A percentile compares a stretch with the other conserved stretches of the same genome.
Conservation (phyloP, 2,888 invertebrate genomes). For the Willowsia nigromaculata region DNA sequence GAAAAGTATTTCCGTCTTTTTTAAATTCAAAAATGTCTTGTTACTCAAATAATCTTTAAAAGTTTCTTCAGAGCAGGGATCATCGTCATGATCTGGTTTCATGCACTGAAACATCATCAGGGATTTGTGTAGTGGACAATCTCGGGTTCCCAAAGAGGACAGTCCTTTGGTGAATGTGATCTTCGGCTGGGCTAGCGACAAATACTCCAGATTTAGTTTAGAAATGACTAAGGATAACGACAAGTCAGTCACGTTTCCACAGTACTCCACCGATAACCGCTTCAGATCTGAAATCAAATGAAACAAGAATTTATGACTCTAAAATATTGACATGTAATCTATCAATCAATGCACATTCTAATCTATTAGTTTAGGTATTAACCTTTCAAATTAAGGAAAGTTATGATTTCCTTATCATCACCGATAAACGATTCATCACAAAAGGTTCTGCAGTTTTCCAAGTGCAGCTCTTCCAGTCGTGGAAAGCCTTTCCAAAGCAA, state of each 20-base stretch:
- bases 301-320: not conserved
- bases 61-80: not conserved
- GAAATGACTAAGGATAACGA: not conserved
- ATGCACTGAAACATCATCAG: not conserved
- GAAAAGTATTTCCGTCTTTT: slow-evolving; percentile 25
- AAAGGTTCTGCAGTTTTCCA: slow-evolving; percentile 42
- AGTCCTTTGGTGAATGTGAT: not conserved
- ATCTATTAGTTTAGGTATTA: not conserved
- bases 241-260: not conserved
- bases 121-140: not conserved
- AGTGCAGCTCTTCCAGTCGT: not conserved
- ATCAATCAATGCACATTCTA: not conserved
- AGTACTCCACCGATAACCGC: slow-evolving; percentile 9
- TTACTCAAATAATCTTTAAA: not conserved
- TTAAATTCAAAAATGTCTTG: not conserved
- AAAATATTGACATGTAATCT: not conserved
- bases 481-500: slow-evolving; percentile 42
- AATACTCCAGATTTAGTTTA: slow-evolving; percentile 1
- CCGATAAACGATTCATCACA: slow-evolving; percentile 27
- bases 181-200: slow-evolving; percentile 17
- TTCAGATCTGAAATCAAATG: not conserved
- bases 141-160: not conserved
- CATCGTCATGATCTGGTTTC: not conserved
- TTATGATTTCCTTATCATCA: not conserved
- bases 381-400: not conserved